Evolutionary conservation across 1,140 invertebrate genomes (phyloP), one percentile per base, ranked within the genome.

Genomic region (Aphelinus atriplicis): DNA sequence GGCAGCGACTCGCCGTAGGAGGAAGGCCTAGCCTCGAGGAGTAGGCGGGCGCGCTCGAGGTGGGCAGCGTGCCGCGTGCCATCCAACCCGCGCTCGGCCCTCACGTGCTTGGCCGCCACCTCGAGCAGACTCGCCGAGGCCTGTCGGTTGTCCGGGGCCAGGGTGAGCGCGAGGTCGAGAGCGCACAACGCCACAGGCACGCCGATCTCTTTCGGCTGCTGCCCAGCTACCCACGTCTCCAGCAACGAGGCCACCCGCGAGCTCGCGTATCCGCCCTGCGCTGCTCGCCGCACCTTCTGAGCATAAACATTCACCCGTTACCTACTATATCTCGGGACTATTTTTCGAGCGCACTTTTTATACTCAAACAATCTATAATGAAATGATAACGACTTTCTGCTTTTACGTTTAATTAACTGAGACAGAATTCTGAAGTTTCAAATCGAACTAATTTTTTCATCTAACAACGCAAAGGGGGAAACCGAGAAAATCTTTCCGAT

Each of bases 161-260:
- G 79, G 7, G 85, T 86, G n/a, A 86, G 51, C 4, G 84, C 80
- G 3, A 87, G 69, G 78, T 87, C 85, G 2, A 86, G 55, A 1
- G 76, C 79, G 6, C 82, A 79, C 4, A 87, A 67, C 4, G 83
- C 82, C 66, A 85, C 77, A 26, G 26, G 26, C 26, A 0, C 26
- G 26, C 26, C 26, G 42, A 85, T 78, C 62, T 86, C 80, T 66
- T 81, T 80, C 6, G 73, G 55, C 74, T 85, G 80, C 77, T 85
- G 84, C 7, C 84, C 78, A 3, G 83, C 81, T 2, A 87, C 55
- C 56, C 86, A 86, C 46, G 84, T 86, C 64, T 87, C 85, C 2
- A 87, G 71, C 71, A 83, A 81, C 53, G 79, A 80, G 4, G 84
- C 80, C 3, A 82, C 73, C 43, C 80, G 81, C 1, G 82, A 83